These are phyloP conservation scores for Peucedramus taeniatus DNA, from an alignment of 2,113 vertebrate genomes.

Conservation along the genomic window DNA sequence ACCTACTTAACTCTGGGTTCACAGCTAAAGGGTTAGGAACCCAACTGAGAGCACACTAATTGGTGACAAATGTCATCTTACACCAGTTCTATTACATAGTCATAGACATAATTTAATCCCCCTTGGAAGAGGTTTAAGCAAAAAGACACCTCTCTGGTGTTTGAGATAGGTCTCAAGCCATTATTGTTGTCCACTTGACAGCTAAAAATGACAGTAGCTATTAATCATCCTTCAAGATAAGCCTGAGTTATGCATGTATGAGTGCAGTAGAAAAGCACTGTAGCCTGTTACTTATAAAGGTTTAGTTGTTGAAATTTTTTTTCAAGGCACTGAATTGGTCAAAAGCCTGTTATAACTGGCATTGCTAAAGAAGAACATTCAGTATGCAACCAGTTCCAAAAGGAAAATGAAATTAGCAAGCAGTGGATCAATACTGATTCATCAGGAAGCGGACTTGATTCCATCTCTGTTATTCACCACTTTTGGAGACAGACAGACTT, in stretches of 20 bases:
- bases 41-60: background rate
- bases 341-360: background rate
- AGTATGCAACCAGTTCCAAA: background rate
- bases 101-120: background rate
- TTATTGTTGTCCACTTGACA: background rate
- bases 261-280: background rate
- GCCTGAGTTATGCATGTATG: background rate
- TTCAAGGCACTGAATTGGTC: background rate
- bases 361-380: background rate
- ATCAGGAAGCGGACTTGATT: background rate
- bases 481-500: background rate
- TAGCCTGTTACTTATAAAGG: background rate
- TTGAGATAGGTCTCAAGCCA: background rate
- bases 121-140: background rate
- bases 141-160: background rate
- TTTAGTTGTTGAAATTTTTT: background rate
- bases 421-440: background rate
- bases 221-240: background rate
- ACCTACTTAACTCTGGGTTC: background rate
- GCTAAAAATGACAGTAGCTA: background rate
- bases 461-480: background rate
- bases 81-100: background rate
- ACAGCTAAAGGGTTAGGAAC: background rate
- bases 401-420: background rate
- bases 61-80: constrained; percentile 1